Evolutionary conservation across 2,888 invertebrate genomes (phyloP), one percentile per base, ranked within the genome.

Genomic region (Cephus sareptanus): DNA sequence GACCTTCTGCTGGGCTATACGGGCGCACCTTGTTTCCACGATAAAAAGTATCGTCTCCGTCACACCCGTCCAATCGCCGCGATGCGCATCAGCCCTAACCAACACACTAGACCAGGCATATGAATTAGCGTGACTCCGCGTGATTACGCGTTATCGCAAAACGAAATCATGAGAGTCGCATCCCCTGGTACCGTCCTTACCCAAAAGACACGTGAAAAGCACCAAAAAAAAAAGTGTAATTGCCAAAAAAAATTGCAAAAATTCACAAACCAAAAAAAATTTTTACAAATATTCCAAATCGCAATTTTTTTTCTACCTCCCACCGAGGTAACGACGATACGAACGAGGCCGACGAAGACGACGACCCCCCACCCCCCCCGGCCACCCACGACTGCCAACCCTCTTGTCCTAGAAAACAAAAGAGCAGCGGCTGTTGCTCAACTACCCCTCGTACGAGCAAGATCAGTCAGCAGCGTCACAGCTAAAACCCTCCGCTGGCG

Each of bases 351-450:
- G 40, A 56, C 56, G 56, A 56, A 9, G 23, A 56, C 9, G 56
- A 56, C 86, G 84, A 83, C 85, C 84, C 83, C 85, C 0, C 4
- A 0, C 30, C 6, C 3, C 15, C 34, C 84, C 85, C 0, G 1
- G 0, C 30, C 6, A 0, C 84, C 85, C 88, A 0, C 4, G 4
- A 11, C 23, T 6, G 3, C 23, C 15, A 40, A 6, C 70, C 33
- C 31, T 86, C 88, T 87, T 86, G 86, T 88, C 83, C 81, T 84
- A 82, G 83, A 87, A 87, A 88, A 89, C 89, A 89, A 89, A 89
- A 89, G 89, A 87, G 84, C 87, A 88, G 81, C 85, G 87, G 84
- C 88, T 88, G 88, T 88, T 88, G 88, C 88, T 37, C 79, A 80
- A 75, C 80, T 80, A 78, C 78, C 81, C 78, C 77, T 56, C 0